Conservation (phyloP, 1,140 invertebrate species). For the Ooceraea biroi region DNA sequence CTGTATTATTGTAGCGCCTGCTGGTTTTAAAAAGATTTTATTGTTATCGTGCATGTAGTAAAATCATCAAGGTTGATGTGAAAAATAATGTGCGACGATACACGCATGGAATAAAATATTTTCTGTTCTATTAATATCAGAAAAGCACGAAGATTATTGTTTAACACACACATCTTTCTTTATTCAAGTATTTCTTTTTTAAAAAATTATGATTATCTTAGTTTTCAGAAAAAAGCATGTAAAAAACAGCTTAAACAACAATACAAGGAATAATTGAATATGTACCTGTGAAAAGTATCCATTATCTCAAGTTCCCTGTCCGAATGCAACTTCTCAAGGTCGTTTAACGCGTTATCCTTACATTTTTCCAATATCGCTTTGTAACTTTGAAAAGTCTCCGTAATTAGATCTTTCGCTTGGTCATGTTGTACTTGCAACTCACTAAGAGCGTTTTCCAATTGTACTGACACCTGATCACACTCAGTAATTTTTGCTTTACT, state of each 20-base stretch:
- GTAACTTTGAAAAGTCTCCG: slow-evolving; percentile 94
- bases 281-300: slow-evolving; percentile 92
- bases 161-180: background rate
- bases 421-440: slow-evolving; percentile 95
- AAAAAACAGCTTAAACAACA: no score
- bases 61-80: no score
- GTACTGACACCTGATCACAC: slow-evolving; percentile 91
- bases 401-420: slow-evolving; percentile 93
- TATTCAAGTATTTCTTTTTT: background rate
- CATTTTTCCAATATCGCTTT: slow-evolving; percentile 93
- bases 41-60: no score
- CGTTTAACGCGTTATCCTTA: slow-evolving; percentile 91
- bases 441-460: slow-evolving; percentile 92
- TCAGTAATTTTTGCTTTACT: slow-evolving; percentile 90
- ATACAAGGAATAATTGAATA: background rate
- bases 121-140: no score
- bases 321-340: slow-evolving; percentile 93
- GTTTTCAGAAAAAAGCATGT: no score
- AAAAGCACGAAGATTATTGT: background rate
- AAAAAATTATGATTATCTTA: no score
- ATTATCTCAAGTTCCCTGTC: slow-evolving; percentile 95
- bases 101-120: no score
- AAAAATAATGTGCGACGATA: no score
- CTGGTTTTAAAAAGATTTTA: no score
- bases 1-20: no score